Conservation (phyloP, 2,888 invertebrate genomes). For the Campopleginae sp. region DNA sequence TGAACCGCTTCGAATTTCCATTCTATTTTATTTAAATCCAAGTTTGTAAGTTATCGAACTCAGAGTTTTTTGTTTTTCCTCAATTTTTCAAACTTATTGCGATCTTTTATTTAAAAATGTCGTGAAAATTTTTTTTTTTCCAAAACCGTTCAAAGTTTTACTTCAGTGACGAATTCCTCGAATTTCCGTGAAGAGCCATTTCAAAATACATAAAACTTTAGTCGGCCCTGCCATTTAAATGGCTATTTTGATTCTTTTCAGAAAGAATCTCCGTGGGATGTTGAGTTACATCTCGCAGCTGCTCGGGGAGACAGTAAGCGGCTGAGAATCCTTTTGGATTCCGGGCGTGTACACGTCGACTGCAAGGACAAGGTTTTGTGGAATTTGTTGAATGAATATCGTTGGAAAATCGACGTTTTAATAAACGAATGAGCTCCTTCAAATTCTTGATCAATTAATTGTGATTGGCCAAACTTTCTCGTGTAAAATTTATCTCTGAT, state of each 20-base stretch:
- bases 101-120: not conserved
- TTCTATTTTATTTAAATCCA: not conserved
- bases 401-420: not conserved
- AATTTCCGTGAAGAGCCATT: not conserved
- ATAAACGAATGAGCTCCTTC: no score
- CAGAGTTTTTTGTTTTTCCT: not conserved
- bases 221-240: not conserved
- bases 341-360: conserved; percentile 97
- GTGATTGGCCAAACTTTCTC: no score
- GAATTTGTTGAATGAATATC: no score
- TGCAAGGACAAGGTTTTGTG: conserved; percentile 90
- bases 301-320: conserved; percentile 92
- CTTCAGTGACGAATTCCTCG: not conserved
- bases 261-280: conserved; percentile 97
- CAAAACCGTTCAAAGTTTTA: not conserved
- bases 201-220: not conserved
- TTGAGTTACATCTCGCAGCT: conserved; percentile 96
- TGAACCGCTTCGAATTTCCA: not conserved
- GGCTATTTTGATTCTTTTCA: conserved; percentile 80
- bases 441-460: no score
- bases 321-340: conserved; percentile 92
- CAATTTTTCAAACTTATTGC: not conserved
- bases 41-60: not conserved
- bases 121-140: not conserved
- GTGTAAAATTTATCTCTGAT: no score